Conservation (phyloP, 2,888 invertebrate species). For the Harmothoe impar region DNA sequence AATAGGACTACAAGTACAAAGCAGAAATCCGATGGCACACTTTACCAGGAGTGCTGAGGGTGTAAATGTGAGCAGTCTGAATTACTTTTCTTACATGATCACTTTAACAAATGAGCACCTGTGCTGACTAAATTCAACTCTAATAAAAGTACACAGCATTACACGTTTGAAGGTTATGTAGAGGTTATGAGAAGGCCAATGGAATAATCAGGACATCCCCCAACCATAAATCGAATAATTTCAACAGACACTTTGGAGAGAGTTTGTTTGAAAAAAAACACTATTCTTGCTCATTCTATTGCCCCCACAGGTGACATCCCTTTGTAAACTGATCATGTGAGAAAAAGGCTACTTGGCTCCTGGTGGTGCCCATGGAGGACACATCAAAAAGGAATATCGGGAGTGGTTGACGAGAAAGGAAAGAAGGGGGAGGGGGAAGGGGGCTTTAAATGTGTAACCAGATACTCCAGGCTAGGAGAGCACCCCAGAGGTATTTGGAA, state of each 20-base stretch:
- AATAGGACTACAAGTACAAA: slow-evolving; percentile 27
- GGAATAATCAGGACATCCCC: too few relatives aligned
- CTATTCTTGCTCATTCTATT: not conserved
- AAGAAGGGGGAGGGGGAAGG: too few relatives aligned
- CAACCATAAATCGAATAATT: not conserved
- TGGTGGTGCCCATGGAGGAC: not conserved
- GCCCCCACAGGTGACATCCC: not conserved
- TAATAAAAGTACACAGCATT: not conserved
- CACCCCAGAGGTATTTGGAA: not conserved
- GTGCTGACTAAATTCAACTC: not conserved
- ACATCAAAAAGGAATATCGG: not conserved
- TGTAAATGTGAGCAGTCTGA: slow-evolving; percentile 30
- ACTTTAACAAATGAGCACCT: slow-evolving; percentile 29
- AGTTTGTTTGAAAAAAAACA: not conserved
- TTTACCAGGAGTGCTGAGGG: slow-evolving; percentile 53
- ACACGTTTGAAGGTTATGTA: not conserved
- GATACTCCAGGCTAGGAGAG: not conserved
- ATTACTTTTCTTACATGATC: slow-evolving; percentile 39
- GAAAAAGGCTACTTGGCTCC: not conserved
- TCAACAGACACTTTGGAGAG: too few relatives aligned
- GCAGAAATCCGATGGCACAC: slow-evolving; percentile 57
- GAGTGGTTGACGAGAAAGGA: not conserved
- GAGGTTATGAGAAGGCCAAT: too few relatives aligned
- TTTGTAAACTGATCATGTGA: slow-evolving; percentile 54
- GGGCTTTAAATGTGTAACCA: not conserved